Conservation (phyloP, 2,113 vertebrate species). For the Laterallus jamaicensis region DNA sequence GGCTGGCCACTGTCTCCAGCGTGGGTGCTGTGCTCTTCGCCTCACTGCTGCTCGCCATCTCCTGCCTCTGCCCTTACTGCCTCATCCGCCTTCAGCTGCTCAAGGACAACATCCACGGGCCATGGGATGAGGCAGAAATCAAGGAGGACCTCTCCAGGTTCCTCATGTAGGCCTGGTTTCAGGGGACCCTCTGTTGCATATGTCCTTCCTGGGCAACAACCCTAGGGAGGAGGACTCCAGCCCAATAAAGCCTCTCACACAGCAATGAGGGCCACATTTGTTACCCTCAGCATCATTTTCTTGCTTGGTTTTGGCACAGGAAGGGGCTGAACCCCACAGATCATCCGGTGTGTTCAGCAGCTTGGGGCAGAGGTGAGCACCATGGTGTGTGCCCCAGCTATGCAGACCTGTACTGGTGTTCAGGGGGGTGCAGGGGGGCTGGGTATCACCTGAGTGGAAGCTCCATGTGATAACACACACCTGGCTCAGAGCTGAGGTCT, state of each 20-base stretch:
- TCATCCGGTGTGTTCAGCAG: accelerated
- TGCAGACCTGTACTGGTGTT: accelerated
- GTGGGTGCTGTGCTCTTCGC: constrained; percentile 85
- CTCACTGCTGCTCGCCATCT: constrained; percentile 80
- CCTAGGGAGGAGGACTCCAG: background rate
- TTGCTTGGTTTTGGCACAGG: background rate
- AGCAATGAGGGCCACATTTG: accelerated
- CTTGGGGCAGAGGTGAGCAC: accelerated
- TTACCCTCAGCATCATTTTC: background rate
- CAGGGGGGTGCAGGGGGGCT: background rate
- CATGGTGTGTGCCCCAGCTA: accelerated
- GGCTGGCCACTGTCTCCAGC: constrained; percentile 79
- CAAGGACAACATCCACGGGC: constrained; percentile 97
- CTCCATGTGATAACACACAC: accelerated
- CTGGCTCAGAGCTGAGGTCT: too few relatives aligned
- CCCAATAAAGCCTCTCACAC: constrained; percentile 22
- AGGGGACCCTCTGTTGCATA: background rate
- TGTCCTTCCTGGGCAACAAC: background rate
- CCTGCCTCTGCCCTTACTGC: constrained; percentile 88
- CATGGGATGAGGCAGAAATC: constrained; percentile 98
- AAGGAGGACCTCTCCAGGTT: constrained; percentile 90
- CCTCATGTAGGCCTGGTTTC: constrained; percentile 62
- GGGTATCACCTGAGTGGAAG: background rate
- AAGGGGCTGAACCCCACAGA: background rate
- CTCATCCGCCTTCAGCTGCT: constrained; percentile 89